Evolutionary conservation across 2,113 vertebrate species (phyloP).

Genomic region (Theristicus caerulescens): DNA sequence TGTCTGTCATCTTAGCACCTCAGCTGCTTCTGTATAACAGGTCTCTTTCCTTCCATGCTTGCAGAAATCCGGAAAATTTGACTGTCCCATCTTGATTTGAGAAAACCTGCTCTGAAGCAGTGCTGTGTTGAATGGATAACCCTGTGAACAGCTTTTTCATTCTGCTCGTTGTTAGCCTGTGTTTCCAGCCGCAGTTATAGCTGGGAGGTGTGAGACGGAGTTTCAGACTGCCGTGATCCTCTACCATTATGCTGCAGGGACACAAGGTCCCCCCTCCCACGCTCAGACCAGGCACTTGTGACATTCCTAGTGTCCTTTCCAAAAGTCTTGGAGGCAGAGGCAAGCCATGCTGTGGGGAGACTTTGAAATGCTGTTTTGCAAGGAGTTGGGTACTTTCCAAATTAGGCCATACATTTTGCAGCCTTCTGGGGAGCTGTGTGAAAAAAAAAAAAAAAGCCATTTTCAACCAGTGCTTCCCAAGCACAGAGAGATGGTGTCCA

Average conservation of each 20-base stretch:
- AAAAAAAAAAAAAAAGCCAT: not conserved
- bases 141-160: constrained; percentile 4
- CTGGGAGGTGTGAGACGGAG: not conserved
- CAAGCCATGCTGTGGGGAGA: not conserved
- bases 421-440: not conserved
- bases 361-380: not conserved
- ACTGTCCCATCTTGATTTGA: constrained; percentile 11
- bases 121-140: not conserved
- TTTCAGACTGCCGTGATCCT: not conserved
- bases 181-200: constrained; percentile 4
- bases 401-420: not conserved
- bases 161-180: not conserved
- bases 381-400: not conserved
- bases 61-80: constrained; percentile 16
- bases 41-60: constrained; percentile 29
- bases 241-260: not conserved
- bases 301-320: not conserved
- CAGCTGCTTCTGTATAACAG: constrained; percentile 60
- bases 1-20: constrained; percentile 53
- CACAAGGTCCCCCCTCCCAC: not conserved
- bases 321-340: not conserved
- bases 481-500: not conserved
- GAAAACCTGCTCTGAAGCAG: constrained; percentile 1
- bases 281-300: not conserved
- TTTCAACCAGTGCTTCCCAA: not conserved